Evolutionary conservation across 2,888 invertebrate genomes (phyloP), one percentile per base, ranked within the genome.

Genomic region (Agrochola lota): DNA sequence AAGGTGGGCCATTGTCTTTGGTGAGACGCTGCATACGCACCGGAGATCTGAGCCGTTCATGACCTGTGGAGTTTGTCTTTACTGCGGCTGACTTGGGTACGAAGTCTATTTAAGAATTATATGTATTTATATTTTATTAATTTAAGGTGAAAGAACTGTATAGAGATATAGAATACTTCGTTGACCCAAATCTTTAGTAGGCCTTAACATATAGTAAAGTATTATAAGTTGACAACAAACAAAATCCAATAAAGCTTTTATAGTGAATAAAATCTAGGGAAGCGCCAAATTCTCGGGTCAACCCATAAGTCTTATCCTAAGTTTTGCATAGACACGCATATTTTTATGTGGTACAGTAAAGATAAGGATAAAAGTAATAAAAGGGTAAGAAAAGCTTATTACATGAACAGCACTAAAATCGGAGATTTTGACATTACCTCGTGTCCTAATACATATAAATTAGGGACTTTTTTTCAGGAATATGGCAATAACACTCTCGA

Each of bases 211-310:
- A 15, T 59, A 15, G 57, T 26, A 57, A 60, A 59, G 1, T 40
- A 20, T 46, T 52, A 57, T 46, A 64, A 52, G 75, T 74, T 52
- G 71, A 74, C 68, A 71, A 69, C 59, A 57, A 49, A 81, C 60
- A 46, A 77, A 66, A 63, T 23, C 30, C 49, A 66, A 70, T 85
- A 85, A 80, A 81, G 59, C 62, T 82, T 86, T 87, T 87, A 86
- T 82, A 74, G 75, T 76, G 23, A 72, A 86, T 86, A 86, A 87
- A 85, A 67, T 77, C 62, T 69, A 71, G 63, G 55, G 59, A 66
- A 64, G 67, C 43, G 69, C 78, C 73, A 72, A 84, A 76, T 71
- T 67, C 35, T 66, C 3, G 66, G 75, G 71, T 81, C 67, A 69
- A 62, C 43, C 40, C 30, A 20, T 43, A 73, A 66, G 35, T 55